Evolutionary conservation across 2,797 vertebrate species (phyloP).

Genomic region (Tolypeutes matacus): DNA sequence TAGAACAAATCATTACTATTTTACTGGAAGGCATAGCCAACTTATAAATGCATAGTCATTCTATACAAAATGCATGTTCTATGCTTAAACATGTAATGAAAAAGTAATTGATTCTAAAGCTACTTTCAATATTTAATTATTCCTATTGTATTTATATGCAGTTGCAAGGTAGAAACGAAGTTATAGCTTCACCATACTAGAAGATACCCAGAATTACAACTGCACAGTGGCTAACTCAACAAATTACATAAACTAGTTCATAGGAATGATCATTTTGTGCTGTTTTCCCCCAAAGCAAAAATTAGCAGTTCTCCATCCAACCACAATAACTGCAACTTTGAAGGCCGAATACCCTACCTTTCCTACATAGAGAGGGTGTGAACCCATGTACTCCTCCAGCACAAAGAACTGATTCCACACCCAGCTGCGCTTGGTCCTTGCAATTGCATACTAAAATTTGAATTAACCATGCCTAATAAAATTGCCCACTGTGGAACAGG

Average conservation of each 20-base stretch:
- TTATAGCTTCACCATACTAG: rapidly evolving
- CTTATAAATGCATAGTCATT: background rate
- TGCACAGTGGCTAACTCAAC: too few relatives aligned
- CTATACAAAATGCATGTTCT: background rate
- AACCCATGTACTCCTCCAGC: constrained; percentile 98
- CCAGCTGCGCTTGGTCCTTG: constrained; percentile 98
- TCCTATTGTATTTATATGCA: background rate
- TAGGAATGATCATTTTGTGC: rapidly evolving
- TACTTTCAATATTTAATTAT: background rate
- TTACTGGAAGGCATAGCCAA: background rate
- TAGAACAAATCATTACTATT: background rate
- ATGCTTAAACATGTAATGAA: background rate
- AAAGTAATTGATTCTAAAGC: background rate
- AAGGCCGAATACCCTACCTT: constrained; percentile 92
- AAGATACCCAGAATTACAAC: background rate
- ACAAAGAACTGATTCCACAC: constrained; percentile 99
- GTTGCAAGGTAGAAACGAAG: background rate
- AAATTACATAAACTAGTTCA: background rate
- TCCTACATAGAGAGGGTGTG: constrained; percentile 97
- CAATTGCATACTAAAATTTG: constrained; percentile 61
- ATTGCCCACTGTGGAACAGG: background rate
- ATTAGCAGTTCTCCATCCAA: background rate
- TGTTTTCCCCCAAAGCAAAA: background rate
- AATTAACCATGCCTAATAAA: background rate
- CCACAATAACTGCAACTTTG: background rate